Base-by-base conservation (phyloP, 2,888 invertebrate species). In the Tenthredo distinguenda region DNA sequence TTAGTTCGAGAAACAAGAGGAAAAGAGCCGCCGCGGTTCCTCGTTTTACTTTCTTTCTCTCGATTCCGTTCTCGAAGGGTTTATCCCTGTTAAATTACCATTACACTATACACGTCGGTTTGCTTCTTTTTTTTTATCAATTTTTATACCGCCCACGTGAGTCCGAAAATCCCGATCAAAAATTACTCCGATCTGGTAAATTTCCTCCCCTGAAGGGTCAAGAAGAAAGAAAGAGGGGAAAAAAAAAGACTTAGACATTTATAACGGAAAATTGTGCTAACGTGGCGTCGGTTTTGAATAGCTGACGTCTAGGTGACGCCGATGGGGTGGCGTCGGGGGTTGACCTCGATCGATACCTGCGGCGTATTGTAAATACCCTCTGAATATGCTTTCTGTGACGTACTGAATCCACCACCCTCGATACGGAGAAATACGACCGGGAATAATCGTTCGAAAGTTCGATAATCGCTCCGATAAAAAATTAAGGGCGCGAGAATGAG, bases 291-390 rank as follows among this genome's bases (percentile, higher is more conserved):
- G 47, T 83, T 83, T 71, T 83, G 83, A 83, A 83, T 83, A 83
- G 83, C 83, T 83, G 83, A 83, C 83, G 83, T 83, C 83, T 83
- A 83, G 68, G 83, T 83, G 83, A 83, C 83, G 83, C 83, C 68
- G 83, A 68, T 40, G 79, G 65, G 81, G 40, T 81, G 62, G 62
- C 40, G 81, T 58, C 2, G 55, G 77, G 62, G 83, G 65, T 47
- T 83, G 83, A 83, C 83, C 83, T 34, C 83, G 83, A 83, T 83
- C 83, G 83, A 83, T 83, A 83, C 65, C 47, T 55, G 65, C 68
- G 83, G 68, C 83, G 83, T 83, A 83, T 83, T 68, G 83, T 83
- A 83, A 83, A 83, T 83, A 83, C 68, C 58, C 62, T 21, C 31
- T 62, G 83, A 68, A 83, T 83, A 83, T 81, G 58, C 58, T 81